phyloP scores from a whole-genome alignment of 2,888 invertebrate species.

The Synergus laeviventris region DNA sequence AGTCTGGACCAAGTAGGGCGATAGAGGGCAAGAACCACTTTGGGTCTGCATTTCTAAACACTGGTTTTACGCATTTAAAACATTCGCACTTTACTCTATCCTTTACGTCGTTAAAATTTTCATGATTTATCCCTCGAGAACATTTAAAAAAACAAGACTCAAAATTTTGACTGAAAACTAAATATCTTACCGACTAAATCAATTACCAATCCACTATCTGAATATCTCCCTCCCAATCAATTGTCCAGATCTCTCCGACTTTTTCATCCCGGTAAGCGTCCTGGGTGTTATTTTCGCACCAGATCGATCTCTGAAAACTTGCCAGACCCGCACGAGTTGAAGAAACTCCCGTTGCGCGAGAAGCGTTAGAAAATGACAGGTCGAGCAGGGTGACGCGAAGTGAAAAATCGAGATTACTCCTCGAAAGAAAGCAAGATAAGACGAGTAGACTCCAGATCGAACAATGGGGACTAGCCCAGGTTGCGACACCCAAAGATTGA shows the following conservation, averaged over 20 bases:
- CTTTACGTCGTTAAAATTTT: not conserved
- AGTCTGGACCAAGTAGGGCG: conserved; percentile 48
- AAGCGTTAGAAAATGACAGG: not conserved
- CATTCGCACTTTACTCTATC: not conserved
- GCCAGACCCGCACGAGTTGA: not conserved
- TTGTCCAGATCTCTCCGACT: not conserved
- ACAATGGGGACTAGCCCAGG: conserved; percentile 44
- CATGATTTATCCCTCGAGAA: too few relatives aligned
- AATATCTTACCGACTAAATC: too few relatives aligned
- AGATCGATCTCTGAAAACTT: conserved; percentile 1
- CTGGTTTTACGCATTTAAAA: not conserved
- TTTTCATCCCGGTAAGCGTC: not conserved
- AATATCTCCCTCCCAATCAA: not conserved
- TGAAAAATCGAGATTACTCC: conserved; percentile 34
- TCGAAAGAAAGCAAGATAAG: conserved; percentile 43
- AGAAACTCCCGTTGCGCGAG: conserved; percentile 23
- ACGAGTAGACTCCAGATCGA: conserved; percentile 39
- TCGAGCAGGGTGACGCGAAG: not conserved
- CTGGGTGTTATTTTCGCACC: conserved; percentile 27
- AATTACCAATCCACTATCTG: not conserved
- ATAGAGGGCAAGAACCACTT: conserved; percentile 41
- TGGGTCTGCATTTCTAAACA: conserved; percentile 3
- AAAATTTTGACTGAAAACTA: too few relatives aligned
- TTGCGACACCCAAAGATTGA: conserved; percentile 41
- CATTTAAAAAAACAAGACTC: too few relatives aligned